Conservation (phyloP, 2,113 vertebrate species). For the Odocoileus virginianus region DNA sequence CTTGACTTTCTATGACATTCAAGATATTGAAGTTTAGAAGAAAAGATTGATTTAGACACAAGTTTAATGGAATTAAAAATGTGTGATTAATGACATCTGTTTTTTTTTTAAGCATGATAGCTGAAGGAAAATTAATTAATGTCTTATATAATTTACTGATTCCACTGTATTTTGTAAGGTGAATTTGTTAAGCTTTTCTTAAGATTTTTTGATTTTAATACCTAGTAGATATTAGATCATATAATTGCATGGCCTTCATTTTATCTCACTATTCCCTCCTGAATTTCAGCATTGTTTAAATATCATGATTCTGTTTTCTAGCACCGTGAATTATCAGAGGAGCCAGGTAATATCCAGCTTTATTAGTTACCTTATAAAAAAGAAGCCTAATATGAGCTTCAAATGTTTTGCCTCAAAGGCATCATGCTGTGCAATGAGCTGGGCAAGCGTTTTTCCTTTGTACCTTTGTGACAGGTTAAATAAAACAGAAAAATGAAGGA, state of each 20-base stretch:
- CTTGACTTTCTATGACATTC: slow-evolving; percentile 87
- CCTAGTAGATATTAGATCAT: not conserved
- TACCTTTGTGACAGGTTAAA: not conserved
- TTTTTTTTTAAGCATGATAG: slow-evolving; percentile 72
- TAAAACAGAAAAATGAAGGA: not conserved
- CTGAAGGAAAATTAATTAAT: slow-evolving; percentile 67
- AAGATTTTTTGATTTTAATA: not conserved
- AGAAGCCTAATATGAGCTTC: not conserved
- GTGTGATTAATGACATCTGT: slow-evolving; percentile 80
- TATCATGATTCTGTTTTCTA: not conserved
- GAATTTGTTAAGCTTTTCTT: slow-evolving; percentile 24
- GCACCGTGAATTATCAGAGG: not conserved
- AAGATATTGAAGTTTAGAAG: slow-evolving; percentile 82
- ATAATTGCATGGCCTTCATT: slow-evolving; percentile 2
- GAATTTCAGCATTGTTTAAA: slow-evolving; percentile 25
- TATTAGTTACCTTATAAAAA: not conserved
- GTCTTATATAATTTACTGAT: slow-evolving; percentile 58
- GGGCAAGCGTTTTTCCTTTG: not conserved
- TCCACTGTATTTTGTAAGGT: slow-evolving; percentile 33
- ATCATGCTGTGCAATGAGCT: not conserved
- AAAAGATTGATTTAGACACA: slow-evolving; percentile 81
- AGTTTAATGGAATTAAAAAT: slow-evolving; percentile 81
- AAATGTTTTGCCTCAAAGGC: not conserved
- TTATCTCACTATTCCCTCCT: not conserved
- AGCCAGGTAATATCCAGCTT: not conserved